phyloP scores from a whole-genome alignment of 2,113 vertebrate species.

The Marmota monax region DNA sequence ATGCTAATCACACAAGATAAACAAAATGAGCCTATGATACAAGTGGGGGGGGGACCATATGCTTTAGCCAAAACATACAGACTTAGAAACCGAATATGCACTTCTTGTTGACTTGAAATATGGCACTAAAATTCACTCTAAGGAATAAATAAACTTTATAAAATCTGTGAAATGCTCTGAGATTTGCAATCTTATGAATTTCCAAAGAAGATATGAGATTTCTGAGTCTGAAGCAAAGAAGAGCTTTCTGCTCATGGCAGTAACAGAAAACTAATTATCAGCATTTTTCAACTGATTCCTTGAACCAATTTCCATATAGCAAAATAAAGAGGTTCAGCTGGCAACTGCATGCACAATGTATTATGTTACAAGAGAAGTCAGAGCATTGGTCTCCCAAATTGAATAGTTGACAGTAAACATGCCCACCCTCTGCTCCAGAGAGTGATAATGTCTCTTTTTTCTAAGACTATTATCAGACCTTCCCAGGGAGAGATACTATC shows the following conservation, averaged over 20 bases:
- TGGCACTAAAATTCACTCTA: not conserved
- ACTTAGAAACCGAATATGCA: not conserved
- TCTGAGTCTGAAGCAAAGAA: not conserved
- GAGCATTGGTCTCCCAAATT: not conserved
- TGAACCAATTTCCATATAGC: not conserved
- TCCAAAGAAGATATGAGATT: not conserved
- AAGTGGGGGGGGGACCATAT: not conserved
- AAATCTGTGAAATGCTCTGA: not conserved
- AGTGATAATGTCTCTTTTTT: not conserved
- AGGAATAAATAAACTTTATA: not conserved
- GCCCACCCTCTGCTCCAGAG: not conserved
- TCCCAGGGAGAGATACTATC: not conserved
- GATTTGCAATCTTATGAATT: not conserved
- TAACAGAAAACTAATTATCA: not conserved
- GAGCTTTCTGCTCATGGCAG: not conserved
- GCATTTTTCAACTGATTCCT: not conserved
- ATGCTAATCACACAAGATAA: not conserved
- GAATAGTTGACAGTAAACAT: not conserved
- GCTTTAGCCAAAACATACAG: not conserved
- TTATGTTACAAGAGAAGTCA: not conserved
- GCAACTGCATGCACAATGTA: not conserved
- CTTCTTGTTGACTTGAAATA: not conserved
- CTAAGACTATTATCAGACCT: not conserved
- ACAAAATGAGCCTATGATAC: not conserved
- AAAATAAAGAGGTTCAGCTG: not conserved